Conservation (phyloP, 2,113 vertebrate genomes). For the Hyperopisus bebe region DNA sequence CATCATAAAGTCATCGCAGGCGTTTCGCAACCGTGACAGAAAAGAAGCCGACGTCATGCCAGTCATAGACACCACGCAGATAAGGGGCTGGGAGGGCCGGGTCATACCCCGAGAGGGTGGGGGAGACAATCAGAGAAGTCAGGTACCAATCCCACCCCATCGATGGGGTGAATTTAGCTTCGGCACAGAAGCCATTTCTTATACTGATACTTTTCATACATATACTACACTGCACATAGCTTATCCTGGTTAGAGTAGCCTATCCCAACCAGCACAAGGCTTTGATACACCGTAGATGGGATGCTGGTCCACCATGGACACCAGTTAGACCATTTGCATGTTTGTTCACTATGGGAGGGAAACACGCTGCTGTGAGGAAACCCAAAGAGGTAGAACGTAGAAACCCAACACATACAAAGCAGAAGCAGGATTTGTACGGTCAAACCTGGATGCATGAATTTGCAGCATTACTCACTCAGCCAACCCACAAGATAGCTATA, state of each 20-base stretch:
- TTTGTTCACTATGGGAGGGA: neutral
- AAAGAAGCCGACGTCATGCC: neutral
- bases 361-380: neutral
- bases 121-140: neutral
- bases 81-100: neutral
- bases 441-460: neutral
- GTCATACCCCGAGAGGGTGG: neutral
- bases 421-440: neutral
- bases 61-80: neutral
- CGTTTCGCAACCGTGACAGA: conserved; percentile 5
- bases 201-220: neutral
- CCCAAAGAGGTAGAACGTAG: neutral
- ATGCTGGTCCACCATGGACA: neutral
- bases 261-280: neutral
- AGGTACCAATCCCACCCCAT: neutral
- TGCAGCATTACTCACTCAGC: neutral
- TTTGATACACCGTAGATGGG: neutral
- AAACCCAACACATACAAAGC: neutral
- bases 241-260: neutral
- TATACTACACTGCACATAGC: neutral
- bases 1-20: neutral
- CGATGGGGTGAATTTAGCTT: neutral
- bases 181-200: neutral
- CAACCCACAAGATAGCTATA: neutral
- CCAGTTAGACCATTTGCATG: neutral